Conservation (phyloP, 2,888 invertebrate genomes). For the Temnothorax rugatulus region DNA sequence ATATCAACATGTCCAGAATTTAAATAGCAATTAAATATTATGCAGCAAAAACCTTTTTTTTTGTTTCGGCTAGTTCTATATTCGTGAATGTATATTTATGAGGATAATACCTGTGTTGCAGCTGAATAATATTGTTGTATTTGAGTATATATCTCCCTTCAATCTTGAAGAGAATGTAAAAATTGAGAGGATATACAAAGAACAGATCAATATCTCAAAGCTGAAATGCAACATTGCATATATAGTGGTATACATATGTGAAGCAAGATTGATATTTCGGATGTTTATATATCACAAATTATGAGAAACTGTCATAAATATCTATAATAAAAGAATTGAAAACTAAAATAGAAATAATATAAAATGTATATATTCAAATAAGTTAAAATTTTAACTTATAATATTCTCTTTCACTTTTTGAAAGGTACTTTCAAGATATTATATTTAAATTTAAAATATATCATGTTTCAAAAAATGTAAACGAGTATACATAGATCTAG, state of each 20-base stretch:
- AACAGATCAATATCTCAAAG: conserved; percentile 17
- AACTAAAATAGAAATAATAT: background rate
- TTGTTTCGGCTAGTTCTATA: conserved; percentile 23
- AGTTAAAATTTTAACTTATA: conserved; percentile 35
- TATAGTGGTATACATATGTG: conserved; percentile 3
- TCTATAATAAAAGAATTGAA: conserved; percentile 26
- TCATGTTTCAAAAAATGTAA: conserved; percentile 26
- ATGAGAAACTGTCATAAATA: conserved; percentile 23
- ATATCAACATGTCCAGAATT: conserved; percentile 15
- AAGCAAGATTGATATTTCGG: conserved; percentile 33
- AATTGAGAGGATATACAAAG: conserved; percentile 10
- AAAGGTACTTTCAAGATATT: conserved; percentile 59
- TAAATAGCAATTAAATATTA: conserved; percentile 34
- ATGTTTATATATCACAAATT: conserved; percentile 37
- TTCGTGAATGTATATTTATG: conserved; percentile 20
- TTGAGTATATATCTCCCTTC: conserved; percentile 32
- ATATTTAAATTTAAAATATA: conserved; percentile 17
- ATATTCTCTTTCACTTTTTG: conserved; percentile 23
- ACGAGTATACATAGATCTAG: conserved; percentile 16
- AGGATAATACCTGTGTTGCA: conserved; percentile 27
- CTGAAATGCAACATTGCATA: conserved; percentile 7
- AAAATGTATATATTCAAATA: conserved; percentile 23
- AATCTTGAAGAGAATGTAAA: conserved; percentile 27
- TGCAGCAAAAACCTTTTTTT: conserved; percentile 19
- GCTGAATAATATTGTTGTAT: conserved; percentile 40